A percentile compares a stretch with the other conserved stretches of the same genome.
Evolutionary conservation across 2,888 invertebrate genomes (phyloP).

Genomic region (Deladenus siricidicola): DNA sequence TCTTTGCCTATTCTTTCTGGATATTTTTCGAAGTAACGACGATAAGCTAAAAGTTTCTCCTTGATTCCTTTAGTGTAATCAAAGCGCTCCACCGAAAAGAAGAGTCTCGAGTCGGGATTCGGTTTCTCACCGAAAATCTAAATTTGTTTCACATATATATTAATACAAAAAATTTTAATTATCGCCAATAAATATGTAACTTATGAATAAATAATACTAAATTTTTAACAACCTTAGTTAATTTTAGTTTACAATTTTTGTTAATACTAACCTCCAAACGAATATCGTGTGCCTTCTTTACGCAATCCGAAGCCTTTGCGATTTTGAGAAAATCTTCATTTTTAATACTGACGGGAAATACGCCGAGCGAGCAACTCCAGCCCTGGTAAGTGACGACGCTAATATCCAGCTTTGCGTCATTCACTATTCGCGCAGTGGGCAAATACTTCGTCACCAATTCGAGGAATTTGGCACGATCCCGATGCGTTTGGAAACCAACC

Average conservation of each 20-base stretch:
- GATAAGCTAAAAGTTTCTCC: slow-evolving; percentile 49
- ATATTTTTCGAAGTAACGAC: slow-evolving; percentile 45
- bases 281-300: slow-evolving; percentile 37
- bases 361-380: slow-evolving; percentile 51
- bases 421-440: slow-evolving; percentile 33
- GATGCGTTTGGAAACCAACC: slow-evolving; percentile 53
- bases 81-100: slow-evolving; percentile 53
- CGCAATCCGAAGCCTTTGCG: slow-evolving; percentile 38
- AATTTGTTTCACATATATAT: too few relatives aligned
- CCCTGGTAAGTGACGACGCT: slow-evolving; percentile 45
- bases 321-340: slow-evolving; percentile 53
- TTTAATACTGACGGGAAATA: slow-evolving; percentile 53
- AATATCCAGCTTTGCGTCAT: slow-evolving; percentile 42
- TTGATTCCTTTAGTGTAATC: slow-evolving; percentile 53
- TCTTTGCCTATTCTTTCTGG: slow-evolving; percentile 53
- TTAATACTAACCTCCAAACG: slow-evolving; percentile 26
- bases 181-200: neutral
- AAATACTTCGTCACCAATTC: slow-evolving; percentile 43
- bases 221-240: neutral
- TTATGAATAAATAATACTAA: neutral
- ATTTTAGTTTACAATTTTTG: neutral
- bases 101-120: slow-evolving; percentile 38
- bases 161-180: slow-evolving; percentile 6
- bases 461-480: slow-evolving; percentile 46
- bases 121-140: slow-evolving; percentile 46